Base-by-base conservation (phyloP, 2,113 vertebrate species). In the Forbesichthys agassizii region DNA sequence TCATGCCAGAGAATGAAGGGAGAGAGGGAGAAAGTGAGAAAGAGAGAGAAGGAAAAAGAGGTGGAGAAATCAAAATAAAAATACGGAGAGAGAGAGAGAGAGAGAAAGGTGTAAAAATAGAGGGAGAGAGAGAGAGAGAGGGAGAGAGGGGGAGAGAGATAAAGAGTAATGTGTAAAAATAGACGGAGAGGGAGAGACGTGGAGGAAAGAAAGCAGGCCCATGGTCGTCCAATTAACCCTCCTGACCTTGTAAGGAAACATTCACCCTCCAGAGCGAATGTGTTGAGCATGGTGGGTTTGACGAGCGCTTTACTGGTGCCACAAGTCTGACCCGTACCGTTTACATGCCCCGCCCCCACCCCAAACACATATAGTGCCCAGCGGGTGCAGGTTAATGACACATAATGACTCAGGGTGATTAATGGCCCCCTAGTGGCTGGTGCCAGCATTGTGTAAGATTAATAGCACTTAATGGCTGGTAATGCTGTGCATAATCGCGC, bases 391-490 rank as follows among this genome's bases (percentile, higher is more conserved):
- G 80, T 84, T 82, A 80, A 84, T 80, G 68, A 33, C 4, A 14
- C 56, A 65, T 79, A 84, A 81, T 75, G 59, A 74, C 78, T 84
- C 58, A 60, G 71, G 33, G 69, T 84, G 84, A 84, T 84, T 75
- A 86, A 88, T 82, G 73, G 73, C 58, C 9, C 5, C 63, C 42
- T 77, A 67, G 78, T 78, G 73, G 77, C 62, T 75, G 48, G 56
- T 20, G 52, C 77, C 74, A 86, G 74, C 69, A 74, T 11, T 33
- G 36, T 72, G 63, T 10, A 86, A 84, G 84, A 86, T 86, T 86
- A 71, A 86, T 86, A 69, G 73, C 66, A 70, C 62, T 72, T 84
- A 86, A 86, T 79, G 73, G 64, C 74, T 74, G 70, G 79, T 66
- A 78, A 68, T 69, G 77, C 77, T 57, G 74, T 60, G 58, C 46